Percentiles rank a stretch among this genome's conserved stretches.
These are phyloP conservation scores for Drosophila bocqueti DNA, from an alignment of 1,140 invertebrate genomes.

Conservation along the genomic window DNA sequence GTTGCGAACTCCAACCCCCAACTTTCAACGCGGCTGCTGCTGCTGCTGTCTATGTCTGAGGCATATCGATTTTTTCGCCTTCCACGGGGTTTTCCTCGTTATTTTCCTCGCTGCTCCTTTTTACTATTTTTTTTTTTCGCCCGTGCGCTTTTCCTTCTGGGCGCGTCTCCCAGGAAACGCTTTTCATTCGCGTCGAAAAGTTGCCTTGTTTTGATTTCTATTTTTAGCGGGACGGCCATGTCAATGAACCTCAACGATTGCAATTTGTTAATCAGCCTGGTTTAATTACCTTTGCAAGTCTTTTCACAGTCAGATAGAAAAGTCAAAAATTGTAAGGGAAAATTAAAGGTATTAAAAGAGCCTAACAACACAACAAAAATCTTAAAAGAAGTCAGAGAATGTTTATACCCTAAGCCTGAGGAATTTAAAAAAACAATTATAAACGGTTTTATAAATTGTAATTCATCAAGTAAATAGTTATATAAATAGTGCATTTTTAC, in stretches of 20 bases:
- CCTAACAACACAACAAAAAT: not conserved
- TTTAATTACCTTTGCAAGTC: constrained; percentile 33
- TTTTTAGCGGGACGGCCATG: constrained; percentile 41
- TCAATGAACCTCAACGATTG: constrained; percentile 53
- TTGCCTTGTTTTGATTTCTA: constrained; percentile 62
- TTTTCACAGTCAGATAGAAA: constrained; percentile 3
- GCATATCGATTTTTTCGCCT: constrained; percentile 81
- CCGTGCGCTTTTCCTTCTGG: constrained; percentile 47
- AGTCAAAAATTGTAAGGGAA: not conserved
- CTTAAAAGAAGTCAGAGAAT: not conserved
- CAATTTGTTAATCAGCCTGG: constrained; percentile 41
- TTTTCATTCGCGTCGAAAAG: constrained; percentile 53
- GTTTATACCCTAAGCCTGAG: too few relatives aligned
- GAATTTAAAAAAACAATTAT: not conserved
- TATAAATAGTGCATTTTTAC: not conserved
- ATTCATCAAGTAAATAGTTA: not conserved
- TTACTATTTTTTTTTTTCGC: constrained; percentile 12
- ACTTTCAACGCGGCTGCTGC: constrained; percentile 40
- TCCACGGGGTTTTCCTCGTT: constrained; percentile 36
- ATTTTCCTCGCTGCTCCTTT: constrained; percentile 14
- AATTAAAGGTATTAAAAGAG: not conserved
- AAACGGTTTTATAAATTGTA: too few relatives aligned
- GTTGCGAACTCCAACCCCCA: constrained; percentile 52
- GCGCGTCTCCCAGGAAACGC: constrained; percentile 64
- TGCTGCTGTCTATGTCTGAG: constrained; percentile 71